A percentile compares a stretch with the other conserved stretches of the same genome.
These are phyloP conservation scores for Pseudoips prasinana DNA, from an alignment of 2,888 invertebrate species.

Conservation along the genomic window DNA sequence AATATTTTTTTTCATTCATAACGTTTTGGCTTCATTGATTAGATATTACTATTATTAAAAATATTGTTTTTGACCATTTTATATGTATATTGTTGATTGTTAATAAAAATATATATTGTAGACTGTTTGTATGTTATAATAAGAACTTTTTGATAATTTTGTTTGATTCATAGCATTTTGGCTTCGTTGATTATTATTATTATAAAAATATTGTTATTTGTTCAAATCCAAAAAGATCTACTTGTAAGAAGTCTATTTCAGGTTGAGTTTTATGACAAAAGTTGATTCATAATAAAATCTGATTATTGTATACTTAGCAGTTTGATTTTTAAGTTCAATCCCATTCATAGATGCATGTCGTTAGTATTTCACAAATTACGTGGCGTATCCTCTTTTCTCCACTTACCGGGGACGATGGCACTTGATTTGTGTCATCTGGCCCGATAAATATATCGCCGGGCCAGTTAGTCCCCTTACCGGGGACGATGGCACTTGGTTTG, in stretches of 20 bases:
- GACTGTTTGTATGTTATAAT: no score
- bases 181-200: conserved; percentile 1
- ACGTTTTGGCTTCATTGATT: no score
- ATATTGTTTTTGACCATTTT: no score
- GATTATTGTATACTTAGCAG: conserved; percentile 1
- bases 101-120: no score
- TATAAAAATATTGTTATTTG: conserved; percentile 1
- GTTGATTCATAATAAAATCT: conserved; percentile 1
- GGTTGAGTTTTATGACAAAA: neutral
- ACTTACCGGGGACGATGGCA: conserved; percentile 1
- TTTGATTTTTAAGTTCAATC: conserved; percentile 1
- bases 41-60: no score
- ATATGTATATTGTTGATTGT: no score
- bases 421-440: conserved; percentile 2
- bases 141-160: no score
- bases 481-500: no score
- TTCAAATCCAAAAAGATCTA: conserved; percentile 1
- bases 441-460: conserved; percentile 1
- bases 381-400: conserved; percentile 1
- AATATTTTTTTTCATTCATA: no score
- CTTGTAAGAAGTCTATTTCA: conserved; percentile 1
- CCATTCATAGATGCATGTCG: conserved; percentile 1
- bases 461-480: conserved; percentile 1
- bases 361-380: conserved; percentile 2
- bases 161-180: neutral